phyloP scores from a whole-genome alignment of 30 jellyfish, hydroid and myxozoan genomes.

The Cassiopea xamachana region DNA sequence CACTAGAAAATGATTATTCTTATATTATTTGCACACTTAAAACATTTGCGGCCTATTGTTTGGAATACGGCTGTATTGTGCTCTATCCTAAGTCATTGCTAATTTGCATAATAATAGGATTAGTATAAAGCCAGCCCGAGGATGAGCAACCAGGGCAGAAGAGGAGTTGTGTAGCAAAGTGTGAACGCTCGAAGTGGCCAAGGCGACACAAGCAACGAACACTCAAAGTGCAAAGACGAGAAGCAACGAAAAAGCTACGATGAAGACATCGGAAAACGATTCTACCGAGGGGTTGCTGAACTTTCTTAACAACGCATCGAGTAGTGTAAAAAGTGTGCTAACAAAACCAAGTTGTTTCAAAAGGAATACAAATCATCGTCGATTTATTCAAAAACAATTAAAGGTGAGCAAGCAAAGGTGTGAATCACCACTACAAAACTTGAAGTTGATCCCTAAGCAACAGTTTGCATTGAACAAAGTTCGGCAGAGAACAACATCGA shows the following conservation, averaged over 20 bases:
- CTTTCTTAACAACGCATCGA: conserved; percentile 91
- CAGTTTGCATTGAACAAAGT: conserved; percentile 52
- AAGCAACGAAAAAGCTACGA: background rate
- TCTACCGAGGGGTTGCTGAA: conserved; percentile 81
- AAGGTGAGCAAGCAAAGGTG: conserved; percentile 45
- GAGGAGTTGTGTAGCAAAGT: conserved; percentile 1
- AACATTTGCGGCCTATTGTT: conserved; percentile 72
- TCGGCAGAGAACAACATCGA: conserved; percentile 19
- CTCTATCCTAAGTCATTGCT: conserved; percentile 2
- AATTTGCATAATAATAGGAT: conserved; percentile 67
- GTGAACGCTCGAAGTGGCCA: background rate
- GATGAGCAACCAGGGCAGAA: conserved; percentile 37
- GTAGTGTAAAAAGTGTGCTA: conserved; percentile 90
- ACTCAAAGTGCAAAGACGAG: background rate
- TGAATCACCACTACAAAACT: conserved; percentile 1
- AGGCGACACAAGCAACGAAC: background rate
- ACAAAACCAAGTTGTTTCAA: conserved; percentile 97
- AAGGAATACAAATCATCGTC: conserved; percentile 95
- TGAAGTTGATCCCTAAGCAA: conserved; percentile 34
- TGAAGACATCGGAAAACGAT: conserved; percentile 49
- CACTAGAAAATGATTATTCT: background rate
- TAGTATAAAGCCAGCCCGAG: conserved; percentile 60
- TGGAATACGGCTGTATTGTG: conserved; percentile 45
- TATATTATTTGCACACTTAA: conserved; percentile 31
- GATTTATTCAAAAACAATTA: conserved; percentile 92